A percentile compares a stretch with the other conserved stretches of the same genome.
Conservation (phyloP, 37 sponge, comb jelly and placozoan species). For the Halisarca cf. caerulea region DNA sequence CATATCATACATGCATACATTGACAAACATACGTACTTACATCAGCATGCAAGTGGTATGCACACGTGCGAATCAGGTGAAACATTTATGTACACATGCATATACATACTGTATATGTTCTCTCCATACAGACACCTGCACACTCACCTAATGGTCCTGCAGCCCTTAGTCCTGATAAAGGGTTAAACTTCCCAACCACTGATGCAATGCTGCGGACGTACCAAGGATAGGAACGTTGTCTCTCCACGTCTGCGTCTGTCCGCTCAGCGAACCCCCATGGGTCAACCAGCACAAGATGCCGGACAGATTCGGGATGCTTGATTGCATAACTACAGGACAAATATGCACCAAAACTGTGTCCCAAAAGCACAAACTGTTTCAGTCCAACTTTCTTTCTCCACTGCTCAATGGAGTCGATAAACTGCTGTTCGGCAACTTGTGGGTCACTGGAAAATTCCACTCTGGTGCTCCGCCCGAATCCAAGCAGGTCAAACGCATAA, state of each 20-base stretch:
- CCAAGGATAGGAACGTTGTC: slow-evolving; percentile 3
- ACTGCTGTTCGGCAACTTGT: slow-evolving; percentile 59
- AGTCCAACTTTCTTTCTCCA: slow-evolving; percentile 80
- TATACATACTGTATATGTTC: no score
- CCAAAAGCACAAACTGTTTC: slow-evolving; percentile 80
- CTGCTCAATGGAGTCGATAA: slow-evolving; percentile 69
- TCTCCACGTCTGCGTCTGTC: slow-evolving; percentile 10
- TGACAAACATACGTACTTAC: no score
- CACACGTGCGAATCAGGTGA: no score
- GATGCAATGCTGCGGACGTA: slow-evolving; percentile 20
- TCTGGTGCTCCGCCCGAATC: slow-evolving; percentile 90
- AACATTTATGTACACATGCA: not conserved
- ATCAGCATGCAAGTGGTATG: no score
- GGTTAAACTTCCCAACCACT: slow-evolving; percentile 50
- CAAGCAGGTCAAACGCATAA: slow-evolving; percentile 86
- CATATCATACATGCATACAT: no score
- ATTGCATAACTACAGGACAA: slow-evolving; percentile 80
- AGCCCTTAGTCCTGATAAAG: slow-evolving; percentile 64
- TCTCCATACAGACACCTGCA: no score
- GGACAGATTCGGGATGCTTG: slow-evolving; percentile 67
- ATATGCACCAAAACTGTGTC: slow-evolving; percentile 95
- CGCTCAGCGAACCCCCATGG: slow-evolving; percentile 82
- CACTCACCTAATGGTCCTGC: slow-evolving; percentile 83
- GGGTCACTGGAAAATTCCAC: slow-evolving; percentile 64
- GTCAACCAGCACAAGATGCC: slow-evolving; percentile 89